Evolutionary conservation across 2,888 invertebrate species (phyloP).

Genomic region (Sylvicola fuscatus): DNA sequence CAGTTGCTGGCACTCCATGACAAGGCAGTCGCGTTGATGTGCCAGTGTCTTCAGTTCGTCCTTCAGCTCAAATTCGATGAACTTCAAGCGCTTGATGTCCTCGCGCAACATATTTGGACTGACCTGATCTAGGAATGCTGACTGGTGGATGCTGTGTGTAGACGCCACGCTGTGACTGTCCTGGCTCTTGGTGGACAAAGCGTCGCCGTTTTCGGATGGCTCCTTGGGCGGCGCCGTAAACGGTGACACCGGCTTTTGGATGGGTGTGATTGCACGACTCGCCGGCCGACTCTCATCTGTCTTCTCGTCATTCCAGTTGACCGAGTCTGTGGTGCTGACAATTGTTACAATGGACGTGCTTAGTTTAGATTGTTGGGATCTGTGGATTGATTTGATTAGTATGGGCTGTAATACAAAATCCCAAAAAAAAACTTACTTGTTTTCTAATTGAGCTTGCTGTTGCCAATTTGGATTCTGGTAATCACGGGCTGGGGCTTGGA

Average conservation of each 20-base stretch:
- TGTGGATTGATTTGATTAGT: not conserved
- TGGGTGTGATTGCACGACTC: constrained; percentile 10
- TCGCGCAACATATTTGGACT: constrained; percentile 21
- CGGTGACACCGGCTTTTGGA: constrained; percentile 12
- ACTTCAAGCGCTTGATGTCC: constrained; percentile 22
- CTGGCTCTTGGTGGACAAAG: constrained; percentile 23
- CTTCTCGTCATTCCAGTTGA: constrained; percentile 2
- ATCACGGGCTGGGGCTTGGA: constrained; percentile 21
- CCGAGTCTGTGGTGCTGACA: not conserved
- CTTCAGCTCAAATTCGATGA: constrained; percentile 21
- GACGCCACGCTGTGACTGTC: constrained; percentile 21
- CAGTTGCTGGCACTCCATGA: constrained; percentile 26
- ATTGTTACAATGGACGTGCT: no score
- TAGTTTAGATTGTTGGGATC: not conserved
- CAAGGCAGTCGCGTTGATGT: constrained; percentile 22
- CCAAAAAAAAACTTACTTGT: no score
- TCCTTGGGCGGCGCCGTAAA: constrained; percentile 8
- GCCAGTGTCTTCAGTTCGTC: constrained; percentile 24
- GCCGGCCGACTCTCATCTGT: constrained; percentile 1
- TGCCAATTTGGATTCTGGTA: constrained; percentile 16
- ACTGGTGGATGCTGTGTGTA: constrained; percentile 14
- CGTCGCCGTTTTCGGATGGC: constrained; percentile 8
- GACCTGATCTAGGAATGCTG: not conserved
- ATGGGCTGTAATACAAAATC: not conserved
- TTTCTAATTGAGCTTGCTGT: not conserved